A percentile compares a stretch with the other conserved stretches of the same genome.
Evolutionary conservation across 2,888 invertebrate genomes (phyloP).

Genomic region (Hypsopygia costalis): DNA sequence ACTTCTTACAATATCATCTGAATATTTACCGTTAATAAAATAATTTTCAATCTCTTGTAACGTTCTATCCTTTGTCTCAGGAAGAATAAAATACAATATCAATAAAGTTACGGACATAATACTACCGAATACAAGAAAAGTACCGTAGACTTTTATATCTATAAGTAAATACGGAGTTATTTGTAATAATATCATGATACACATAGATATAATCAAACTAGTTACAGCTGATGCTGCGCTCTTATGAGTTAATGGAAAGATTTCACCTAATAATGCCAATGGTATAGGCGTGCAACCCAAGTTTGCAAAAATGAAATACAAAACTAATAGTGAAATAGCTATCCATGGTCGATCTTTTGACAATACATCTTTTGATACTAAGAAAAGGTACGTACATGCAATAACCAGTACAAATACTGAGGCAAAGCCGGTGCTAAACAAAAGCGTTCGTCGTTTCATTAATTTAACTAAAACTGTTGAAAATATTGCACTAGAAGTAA

Average conservation of each 20-base stretch:
- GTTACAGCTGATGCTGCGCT: constrained; percentile 32
- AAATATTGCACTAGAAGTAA: constrained; percentile 29
- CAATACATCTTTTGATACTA: constrained; percentile 27
- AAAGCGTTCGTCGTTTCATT: constrained; percentile 35
- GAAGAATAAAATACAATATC: constrained; percentile 27
- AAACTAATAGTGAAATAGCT: constrained; percentile 29
- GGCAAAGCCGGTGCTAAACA: constrained; percentile 36
- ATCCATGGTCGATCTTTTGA: constrained; percentile 25
- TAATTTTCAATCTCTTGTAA: constrained; percentile 32
- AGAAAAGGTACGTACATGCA: constrained; percentile 30
- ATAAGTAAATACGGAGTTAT: constrained; percentile 34
- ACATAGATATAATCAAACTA: constrained; percentile 30
- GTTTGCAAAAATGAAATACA: constrained; percentile 39
- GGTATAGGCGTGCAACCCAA: constrained; percentile 45
- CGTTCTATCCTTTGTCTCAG: constrained; percentile 36
- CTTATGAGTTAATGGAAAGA: constrained; percentile 38
- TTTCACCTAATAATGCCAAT: constrained; percentile 37
- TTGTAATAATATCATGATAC: constrained; percentile 30
- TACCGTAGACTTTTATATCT: constrained; percentile 42
- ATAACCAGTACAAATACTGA: constrained; percentile 28
- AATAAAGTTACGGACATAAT: constrained; percentile 26
- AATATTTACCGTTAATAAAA: constrained; percentile 32
- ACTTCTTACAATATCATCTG: constrained; percentile 15
- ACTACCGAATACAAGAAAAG: constrained; percentile 45
- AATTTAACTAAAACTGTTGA: constrained; percentile 36